A percentile compares a stretch with the other conserved stretches of the same genome.
These are phyloP conservation scores for Lycocorax pyrrhopterus DNA, from an alignment of 2,113 vertebrate species.

Conservation along the genomic window DNA sequence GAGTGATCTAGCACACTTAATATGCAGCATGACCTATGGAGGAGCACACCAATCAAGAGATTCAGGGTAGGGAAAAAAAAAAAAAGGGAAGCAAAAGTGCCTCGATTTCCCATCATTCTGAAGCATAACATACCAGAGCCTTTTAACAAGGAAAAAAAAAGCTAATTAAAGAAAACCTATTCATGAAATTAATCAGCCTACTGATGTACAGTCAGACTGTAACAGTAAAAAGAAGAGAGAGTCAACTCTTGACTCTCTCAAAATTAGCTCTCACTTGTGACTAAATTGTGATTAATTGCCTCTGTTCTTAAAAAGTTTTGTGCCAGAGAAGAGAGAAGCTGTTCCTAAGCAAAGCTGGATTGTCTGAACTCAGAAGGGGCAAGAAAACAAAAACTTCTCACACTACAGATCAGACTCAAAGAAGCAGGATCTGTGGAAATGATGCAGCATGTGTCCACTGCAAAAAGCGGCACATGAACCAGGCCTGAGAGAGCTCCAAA, in stretches of 20 bases:
- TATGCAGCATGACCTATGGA: neutral
- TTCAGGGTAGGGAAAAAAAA: neutral
- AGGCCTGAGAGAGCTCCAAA: neutral
- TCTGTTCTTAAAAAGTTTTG: neutral
- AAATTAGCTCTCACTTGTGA: neutral
- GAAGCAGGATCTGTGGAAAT: neutral
- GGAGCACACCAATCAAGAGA: neutral
- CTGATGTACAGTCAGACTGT: neutral
- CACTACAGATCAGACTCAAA: neutral
- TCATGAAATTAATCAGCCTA: neutral
- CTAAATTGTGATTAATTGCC: neutral
- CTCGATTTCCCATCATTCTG: neutral
- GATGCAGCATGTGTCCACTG: neutral
- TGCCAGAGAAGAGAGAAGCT: neutral
- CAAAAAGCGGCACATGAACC: neutral
- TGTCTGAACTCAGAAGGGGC: neutral
- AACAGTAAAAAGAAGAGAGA: neutral
- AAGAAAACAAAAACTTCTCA: neutral
- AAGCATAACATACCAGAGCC: neutral
- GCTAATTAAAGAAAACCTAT: neutral
- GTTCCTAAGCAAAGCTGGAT: neutral
- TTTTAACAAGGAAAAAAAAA: neutral
- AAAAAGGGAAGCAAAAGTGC: neutral
- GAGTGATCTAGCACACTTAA: neutral
- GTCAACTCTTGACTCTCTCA: neutral